Conservation (phyloP, 1,140 invertebrate species). For the Odontomachus brunneus region DNA sequence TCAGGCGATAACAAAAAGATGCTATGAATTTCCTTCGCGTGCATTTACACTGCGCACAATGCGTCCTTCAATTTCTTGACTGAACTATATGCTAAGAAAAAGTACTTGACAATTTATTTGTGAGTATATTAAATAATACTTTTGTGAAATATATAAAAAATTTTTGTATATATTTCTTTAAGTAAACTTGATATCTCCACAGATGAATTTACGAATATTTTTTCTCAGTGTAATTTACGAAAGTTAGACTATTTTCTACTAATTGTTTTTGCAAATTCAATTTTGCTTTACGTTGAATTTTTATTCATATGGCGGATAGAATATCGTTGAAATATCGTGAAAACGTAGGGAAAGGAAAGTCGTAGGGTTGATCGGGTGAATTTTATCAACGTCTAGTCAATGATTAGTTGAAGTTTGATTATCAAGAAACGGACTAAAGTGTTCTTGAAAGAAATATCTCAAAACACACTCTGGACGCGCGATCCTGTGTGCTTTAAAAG, state of each 20-base stretch:
- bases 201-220: no score
- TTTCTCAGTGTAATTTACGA: no score
- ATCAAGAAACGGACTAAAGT: not conserved
- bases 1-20: slow-evolving; percentile 2
- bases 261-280: not conserved
- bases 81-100: not conserved
- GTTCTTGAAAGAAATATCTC: not conserved
- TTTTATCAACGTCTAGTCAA: no score
- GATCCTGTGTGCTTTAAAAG: not conserved
- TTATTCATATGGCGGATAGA: not conserved
- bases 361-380: no score
- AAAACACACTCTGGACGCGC: not conserved
- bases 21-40: not conserved
- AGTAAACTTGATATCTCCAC: no score
- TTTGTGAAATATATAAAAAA: no score
- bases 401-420: no score
- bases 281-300: not conserved
- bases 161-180: no score
- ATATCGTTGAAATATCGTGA: not conserved
- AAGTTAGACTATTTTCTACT: no score
- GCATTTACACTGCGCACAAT: not conserved
- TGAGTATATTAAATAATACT: no score
- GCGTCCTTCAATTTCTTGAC: not conserved
- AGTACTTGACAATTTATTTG: no score
- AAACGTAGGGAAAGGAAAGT: no score